Percentiles rank a stretch among this genome's conserved stretches.
Evolutionary conservation across 2,797 vertebrate genomes (phyloP).

Genomic region (Morelia viridis): DNA sequence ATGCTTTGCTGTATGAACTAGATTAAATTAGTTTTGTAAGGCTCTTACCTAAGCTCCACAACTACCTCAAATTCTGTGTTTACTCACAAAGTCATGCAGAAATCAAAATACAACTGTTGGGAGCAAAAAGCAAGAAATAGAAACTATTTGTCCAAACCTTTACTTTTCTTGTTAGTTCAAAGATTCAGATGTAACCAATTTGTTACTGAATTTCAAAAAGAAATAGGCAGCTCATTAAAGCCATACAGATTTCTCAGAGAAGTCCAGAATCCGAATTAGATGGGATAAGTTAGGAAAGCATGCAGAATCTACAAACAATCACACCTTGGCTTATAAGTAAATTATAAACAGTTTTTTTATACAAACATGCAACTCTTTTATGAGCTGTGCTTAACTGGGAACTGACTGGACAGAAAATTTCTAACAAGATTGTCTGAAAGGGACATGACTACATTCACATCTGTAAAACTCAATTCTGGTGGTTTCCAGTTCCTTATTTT

Average conservation of each 20-base stretch:
- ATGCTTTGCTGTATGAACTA: constrained; percentile 82
- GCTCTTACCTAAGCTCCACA: background rate
- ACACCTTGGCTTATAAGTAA: background rate
- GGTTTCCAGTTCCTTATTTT: background rate
- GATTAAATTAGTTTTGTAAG: constrained; percentile 72
- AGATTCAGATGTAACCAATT: background rate
- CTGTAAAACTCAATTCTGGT: background rate
- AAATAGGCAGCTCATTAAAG: background rate
- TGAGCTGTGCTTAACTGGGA: background rate
- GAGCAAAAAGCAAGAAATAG: background rate
- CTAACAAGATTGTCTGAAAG: background rate
- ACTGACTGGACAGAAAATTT: background rate
- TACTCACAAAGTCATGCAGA: background rate
- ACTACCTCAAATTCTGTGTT: background rate
- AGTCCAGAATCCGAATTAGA: background rate
- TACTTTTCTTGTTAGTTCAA: background rate
- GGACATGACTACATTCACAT: background rate
- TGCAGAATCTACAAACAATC: background rate
- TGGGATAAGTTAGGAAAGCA: background rate
- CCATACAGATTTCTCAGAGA: background rate
- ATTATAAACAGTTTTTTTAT: background rate
- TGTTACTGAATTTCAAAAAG: background rate
- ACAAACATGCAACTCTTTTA: background rate
- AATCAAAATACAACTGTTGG: background rate
- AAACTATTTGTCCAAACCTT: background rate